These are phyloP conservation scores for Tapirus indicus DNA, from an alignment of 2,797 vertebrate species.

Conservation along the genomic window DNA sequence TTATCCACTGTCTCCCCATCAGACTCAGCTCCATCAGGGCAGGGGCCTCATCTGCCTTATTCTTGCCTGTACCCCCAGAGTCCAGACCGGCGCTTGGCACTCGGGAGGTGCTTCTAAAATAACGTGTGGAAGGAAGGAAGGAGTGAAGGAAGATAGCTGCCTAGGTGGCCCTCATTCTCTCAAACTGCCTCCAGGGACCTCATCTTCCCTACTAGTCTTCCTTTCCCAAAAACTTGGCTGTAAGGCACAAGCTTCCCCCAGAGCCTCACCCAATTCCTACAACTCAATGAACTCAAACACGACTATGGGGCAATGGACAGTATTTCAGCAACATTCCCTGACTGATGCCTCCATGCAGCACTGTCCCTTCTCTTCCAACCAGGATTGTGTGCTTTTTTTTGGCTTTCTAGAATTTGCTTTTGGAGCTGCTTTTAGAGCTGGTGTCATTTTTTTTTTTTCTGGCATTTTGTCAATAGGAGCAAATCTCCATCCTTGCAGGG, in stretches of 20 bases:
- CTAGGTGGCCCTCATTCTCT: background rate
- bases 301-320: background rate
- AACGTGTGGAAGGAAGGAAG: background rate
- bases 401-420: slow-evolving; percentile 32
- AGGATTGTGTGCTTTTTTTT: background rate
- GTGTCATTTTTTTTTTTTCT: background rate
- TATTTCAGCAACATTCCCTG: background rate
- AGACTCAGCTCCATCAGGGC: background rate
- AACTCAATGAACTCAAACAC: background rate
- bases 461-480: background rate
- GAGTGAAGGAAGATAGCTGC: background rate
- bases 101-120: background rate
- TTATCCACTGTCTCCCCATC: background rate
- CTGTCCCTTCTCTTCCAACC: background rate
- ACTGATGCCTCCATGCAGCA: background rate
- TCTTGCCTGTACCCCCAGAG: background rate
- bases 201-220: background rate
- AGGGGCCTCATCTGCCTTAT: background rate
- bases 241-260: background rate
- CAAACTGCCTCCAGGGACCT: background rate
- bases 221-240: background rate
- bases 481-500: background rate
- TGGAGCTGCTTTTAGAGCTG: background rate
- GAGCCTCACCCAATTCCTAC: background rate
- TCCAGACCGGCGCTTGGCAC: background rate